These are phyloP conservation scores for Oncorhynchus tshawytscha DNA, from an alignment of 2,113 vertebrate genomes.

Conservation along the genomic window DNA sequence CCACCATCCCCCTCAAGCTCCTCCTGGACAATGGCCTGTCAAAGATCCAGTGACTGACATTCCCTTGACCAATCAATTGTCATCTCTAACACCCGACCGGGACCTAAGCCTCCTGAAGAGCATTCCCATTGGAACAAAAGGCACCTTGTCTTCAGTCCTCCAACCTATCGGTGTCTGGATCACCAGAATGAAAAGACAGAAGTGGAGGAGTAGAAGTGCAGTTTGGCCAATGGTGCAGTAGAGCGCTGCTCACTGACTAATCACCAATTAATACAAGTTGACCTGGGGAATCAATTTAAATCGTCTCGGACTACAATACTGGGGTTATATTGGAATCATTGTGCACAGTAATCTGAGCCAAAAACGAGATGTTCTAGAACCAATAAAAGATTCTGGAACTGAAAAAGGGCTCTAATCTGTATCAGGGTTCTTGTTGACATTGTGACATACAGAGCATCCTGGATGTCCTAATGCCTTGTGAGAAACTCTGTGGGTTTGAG, in stretches of 20 bases:
- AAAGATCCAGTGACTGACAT: constrained; percentile 71
- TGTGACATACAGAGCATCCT: constrained; percentile 3
- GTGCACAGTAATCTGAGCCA: constrained; percentile 19
- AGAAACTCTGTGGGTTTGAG: constrained; percentile 11
- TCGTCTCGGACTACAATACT: constrained; percentile 15
- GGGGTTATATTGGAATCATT: not conserved
- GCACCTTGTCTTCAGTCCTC: constrained; percentile 8
- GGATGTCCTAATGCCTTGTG: constrained; percentile 22
- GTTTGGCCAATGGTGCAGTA: constrained; percentile 10
- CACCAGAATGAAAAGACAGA: not conserved
- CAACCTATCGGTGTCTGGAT: constrained; percentile 19
- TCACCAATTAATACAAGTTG: not conserved
- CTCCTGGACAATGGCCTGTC: constrained; percentile 73
- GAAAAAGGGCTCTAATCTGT: constrained; percentile 41
- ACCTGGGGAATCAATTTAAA: constrained; percentile 17
- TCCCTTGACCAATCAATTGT: not conserved
- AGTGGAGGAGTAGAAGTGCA: constrained; percentile 10
- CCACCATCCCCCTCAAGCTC: constrained; percentile 70
- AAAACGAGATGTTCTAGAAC: not conserved
- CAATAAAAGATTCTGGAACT: not conserved
- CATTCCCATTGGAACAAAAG: constrained; percentile 34
- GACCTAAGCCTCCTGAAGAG: constrained; percentile 25
- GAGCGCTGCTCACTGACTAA: constrained; percentile 26
- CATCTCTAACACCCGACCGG: constrained; percentile 6
- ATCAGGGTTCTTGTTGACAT: not conserved